Percentiles rank a stretch among this genome's conserved stretches.
Evolutionary conservation across 2,888 invertebrate species (phyloP).

Genomic region (Oscheius myriophilus): DNA sequence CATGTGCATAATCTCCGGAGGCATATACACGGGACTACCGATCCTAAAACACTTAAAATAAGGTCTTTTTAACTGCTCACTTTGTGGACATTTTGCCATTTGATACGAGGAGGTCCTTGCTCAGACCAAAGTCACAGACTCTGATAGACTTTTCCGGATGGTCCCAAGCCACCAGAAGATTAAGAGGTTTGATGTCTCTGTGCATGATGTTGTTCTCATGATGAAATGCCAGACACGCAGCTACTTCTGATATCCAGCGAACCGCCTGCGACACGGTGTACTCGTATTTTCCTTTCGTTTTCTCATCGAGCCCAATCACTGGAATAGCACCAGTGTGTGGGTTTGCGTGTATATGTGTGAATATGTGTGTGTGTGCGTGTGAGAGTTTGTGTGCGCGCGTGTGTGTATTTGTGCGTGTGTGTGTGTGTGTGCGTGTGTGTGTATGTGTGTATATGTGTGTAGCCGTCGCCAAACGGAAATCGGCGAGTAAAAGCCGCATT

Average conservation of each 20-base stretch:
- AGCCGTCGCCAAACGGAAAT: no score
- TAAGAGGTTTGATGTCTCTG: not conserved
- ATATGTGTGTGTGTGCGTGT: no score
- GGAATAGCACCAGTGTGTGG: no score
- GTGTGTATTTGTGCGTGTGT: no score
- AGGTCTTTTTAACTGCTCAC: not conserved
- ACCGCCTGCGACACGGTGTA: not conserved
- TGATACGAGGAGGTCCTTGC: not conserved
- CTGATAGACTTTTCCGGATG: not conserved
- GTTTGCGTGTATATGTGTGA: no score
- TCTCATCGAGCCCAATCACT: no score
- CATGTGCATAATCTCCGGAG: not conserved
- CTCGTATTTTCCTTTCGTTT: not conserved
- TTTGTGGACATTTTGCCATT: not conserved
- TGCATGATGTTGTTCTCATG: not conserved
- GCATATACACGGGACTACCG: not conserved
- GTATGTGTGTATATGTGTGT: no score
- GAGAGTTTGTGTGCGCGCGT: no score
- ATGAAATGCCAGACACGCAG: not conserved
- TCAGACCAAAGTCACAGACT: not conserved
- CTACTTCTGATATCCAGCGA: not conserved
- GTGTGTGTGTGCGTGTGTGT: no score
- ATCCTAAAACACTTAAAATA: not conserved
- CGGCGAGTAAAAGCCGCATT: no score
- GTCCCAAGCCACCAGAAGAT: not conserved